Percentiles rank a stretch among this genome's conserved stretches.
Conservation (phyloP, 2,113 vertebrate genomes). For the Lasiurus borealis region DNA sequence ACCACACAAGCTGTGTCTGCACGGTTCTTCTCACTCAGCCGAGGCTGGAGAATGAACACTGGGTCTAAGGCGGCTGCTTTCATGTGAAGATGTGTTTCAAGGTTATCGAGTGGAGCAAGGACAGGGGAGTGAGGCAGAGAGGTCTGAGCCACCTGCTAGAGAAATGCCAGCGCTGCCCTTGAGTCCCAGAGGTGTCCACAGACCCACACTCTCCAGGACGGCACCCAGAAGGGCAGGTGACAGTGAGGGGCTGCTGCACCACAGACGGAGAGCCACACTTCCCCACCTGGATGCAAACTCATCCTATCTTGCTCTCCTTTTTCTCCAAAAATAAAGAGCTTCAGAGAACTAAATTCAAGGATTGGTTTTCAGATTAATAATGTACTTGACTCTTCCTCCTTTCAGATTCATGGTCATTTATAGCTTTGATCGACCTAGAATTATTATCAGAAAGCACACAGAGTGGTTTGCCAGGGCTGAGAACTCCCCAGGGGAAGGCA, state of each 20-base stretch:
- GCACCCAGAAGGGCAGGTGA: not conserved
- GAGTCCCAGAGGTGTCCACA: not conserved
- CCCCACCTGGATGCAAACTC: rapidly evolving
- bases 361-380: not conserved
- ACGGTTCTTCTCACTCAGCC: too few relatives aligned
- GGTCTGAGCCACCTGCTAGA: rapidly evolving
- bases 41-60: rapidly evolving
- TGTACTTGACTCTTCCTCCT: not conserved
- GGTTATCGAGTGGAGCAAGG: not conserved
- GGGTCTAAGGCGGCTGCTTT: not conserved
- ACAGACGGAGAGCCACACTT: rapidly evolving
- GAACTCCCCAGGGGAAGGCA: not conserved
- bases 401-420: not conserved
- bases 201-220: rapidly evolving
- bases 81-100: not conserved
- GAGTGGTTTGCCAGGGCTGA: not conserved
- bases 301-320: not conserved
- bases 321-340: not conserved
- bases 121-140: rapidly evolving
- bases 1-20: rapidly evolving
- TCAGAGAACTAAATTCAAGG: not conserved
- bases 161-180: not conserved
- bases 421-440: not conserved
- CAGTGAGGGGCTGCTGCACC: rapidly evolving
- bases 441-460: not conserved